Percentiles rank a stretch among this genome's conserved stretches.
These are phyloP conservation scores for Zoroaster sp. DNA, from an alignment of 53 echinoderm and acorn worm species.

Conservation along the genomic window DNA sequence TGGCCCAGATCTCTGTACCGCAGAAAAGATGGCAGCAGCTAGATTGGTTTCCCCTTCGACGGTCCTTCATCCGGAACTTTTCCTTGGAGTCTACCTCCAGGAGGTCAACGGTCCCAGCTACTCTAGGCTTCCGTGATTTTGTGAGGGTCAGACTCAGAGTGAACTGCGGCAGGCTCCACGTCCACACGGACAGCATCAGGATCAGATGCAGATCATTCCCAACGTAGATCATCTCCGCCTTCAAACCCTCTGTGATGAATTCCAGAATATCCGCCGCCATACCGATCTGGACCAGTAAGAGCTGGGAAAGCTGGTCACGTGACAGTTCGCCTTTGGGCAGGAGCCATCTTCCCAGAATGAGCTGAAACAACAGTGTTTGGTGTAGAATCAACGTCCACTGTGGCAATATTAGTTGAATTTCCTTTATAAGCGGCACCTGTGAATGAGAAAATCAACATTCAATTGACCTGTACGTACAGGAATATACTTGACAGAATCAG, in stretches of 20 bases:
- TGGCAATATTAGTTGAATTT: not conserved
- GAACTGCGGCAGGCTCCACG: conserved; percentile 73
- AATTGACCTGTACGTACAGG: too few species aligned
- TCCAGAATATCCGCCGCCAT: conserved; percentile 87
- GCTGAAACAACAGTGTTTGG: conserved; percentile 58
- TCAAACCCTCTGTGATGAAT: conserved; percentile 69
- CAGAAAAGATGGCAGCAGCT: conserved; percentile 6
- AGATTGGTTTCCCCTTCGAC: not conserved
- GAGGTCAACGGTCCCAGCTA: not conserved
- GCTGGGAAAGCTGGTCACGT: conserved; percentile 76
- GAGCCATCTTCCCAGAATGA: conserved; percentile 73
- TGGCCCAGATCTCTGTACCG: conserved; percentile 44
- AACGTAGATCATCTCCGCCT: conserved; percentile 27
- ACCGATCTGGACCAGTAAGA: conserved; percentile 70
- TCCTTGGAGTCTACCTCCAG: not conserved
- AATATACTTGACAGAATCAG: too few species aligned
- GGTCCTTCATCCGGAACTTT: not conserved
- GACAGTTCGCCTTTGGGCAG: conserved; percentile 74
- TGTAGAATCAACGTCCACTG: conserved; percentile 64
- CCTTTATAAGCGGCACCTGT: not conserved
- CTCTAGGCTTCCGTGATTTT: conserved; percentile 29
- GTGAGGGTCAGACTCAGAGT: conserved; percentile 64
- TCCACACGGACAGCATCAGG: conserved; percentile 58
- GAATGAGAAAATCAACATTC: not conserved
- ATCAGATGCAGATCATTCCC: conserved; percentile 10